Base-by-base conservation (phyloP, 2,888 invertebrate genomes). In the Tinea trinotella region DNA sequence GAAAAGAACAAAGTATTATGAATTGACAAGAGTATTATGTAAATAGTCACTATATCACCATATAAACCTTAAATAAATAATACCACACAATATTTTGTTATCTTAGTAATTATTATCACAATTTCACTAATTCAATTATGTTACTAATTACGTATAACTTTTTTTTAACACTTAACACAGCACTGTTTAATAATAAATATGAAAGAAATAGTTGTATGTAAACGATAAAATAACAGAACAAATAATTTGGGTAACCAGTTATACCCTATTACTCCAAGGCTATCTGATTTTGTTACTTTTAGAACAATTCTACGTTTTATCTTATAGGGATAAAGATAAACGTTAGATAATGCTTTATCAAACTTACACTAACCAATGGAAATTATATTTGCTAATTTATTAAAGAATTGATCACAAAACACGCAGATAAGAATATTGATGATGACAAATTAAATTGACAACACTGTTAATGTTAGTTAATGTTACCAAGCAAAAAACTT, bases 391-490 rank as follows among this genome's bases (percentile, higher is more conserved):
- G 24, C 18, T n/a, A 22, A 24, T 18, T 50, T 50, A 12, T 22
- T 15, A 24, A 50, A 22, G 22, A 15, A 50, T 10, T 18, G 24
- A 50, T 24, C 50, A 50, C 19, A 46, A n/a, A 46, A 46, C 46
- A 19, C 17, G 46, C 40, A 48, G 48, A 48, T 48, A 48, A 48
- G 48, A 48, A 48, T 48, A 48, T 48, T 48, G 48, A 48, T 50
- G 50, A 50, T 49, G 22, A 49, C 20, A 49, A 49, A 49, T 20
- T 15, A 22, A 50, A 50, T 50, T 46, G 46, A 46, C 46, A 46
- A 24, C 24, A 24, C 24, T 24, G 24, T 5, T 40, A n/a, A n/a
- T n/a, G n/a, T n/a, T 40, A 6, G 24, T 24, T 9, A 24, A n/a
- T n/a, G n/a, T n/a, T n/a, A n/a, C n/a, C n/a, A n/a, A n/a, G n/a